phyloP scores from a whole-genome alignment of 2,113 vertebrate genomes.

The Chaetura pelagica region DNA sequence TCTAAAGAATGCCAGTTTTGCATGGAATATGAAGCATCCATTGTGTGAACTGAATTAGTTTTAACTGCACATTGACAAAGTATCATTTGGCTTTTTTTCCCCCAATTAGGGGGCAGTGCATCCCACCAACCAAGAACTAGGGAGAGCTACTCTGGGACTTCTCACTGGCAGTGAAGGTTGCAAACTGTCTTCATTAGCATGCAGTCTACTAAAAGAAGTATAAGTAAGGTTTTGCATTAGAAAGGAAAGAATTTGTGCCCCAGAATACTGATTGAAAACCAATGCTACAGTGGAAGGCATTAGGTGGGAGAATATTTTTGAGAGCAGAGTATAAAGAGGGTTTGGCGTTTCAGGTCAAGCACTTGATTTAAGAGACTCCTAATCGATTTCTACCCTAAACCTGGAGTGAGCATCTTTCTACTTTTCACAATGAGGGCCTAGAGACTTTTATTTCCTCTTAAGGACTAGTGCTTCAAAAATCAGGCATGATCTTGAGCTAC shows the following conservation, averaged over 20 bases:
- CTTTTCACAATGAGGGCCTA: neutral
- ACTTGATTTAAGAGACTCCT: neutral
- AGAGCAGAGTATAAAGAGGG: neutral
- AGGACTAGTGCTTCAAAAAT: neutral
- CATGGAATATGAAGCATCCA: neutral
- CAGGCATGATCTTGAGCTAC: neutral
- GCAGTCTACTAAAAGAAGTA: neutral
- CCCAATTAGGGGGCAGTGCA: neutral
- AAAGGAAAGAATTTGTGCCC: neutral
- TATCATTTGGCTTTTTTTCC: neutral
- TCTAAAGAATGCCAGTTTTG: neutral
- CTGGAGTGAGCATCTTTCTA: neutral
- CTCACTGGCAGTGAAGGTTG: neutral
- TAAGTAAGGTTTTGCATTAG: constrained; percentile 18
- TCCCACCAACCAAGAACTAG: neutral
- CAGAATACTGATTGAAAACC: constrained; percentile 45
- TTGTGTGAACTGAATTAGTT: constrained; percentile 22
- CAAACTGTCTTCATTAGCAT: constrained; percentile 57
- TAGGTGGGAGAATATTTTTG: neutral
- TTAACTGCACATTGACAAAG: constrained; percentile 22
- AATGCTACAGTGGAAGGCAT: neutral
- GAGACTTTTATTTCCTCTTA: neutral
- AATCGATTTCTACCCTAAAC: neutral
- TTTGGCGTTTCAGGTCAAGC: neutral
- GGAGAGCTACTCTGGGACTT: constrained; percentile 27